A percentile compares a stretch with the other conserved stretches of the same genome.
phyloP scores from a whole-genome alignment of 2,113 vertebrate species.

The Tichodroma muraria region DNA sequence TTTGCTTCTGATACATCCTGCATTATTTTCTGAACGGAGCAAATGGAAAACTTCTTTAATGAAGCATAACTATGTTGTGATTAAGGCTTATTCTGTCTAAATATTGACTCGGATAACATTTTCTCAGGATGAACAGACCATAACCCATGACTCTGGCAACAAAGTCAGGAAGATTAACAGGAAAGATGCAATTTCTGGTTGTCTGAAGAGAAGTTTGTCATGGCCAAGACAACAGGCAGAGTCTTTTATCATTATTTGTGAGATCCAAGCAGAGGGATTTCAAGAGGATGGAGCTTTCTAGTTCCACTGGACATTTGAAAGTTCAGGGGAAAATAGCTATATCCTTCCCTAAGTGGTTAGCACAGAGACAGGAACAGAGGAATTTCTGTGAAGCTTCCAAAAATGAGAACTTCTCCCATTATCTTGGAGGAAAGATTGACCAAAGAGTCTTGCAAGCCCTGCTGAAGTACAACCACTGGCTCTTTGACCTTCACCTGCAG shows the following conservation, averaged over 20 bases:
- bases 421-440: background rate
- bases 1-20: slow-evolving; percentile 42
- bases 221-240: slow-evolving; percentile 12
- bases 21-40: slow-evolving; percentile 34
- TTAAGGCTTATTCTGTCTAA: slow-evolving; percentile 67
- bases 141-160: slow-evolving; percentile 56
- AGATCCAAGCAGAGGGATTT: background rate
- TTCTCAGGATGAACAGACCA: slow-evolving; percentile 46
- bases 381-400: background rate
- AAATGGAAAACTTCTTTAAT: slow-evolving; percentile 69
- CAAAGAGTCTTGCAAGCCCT: background rate
- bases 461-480: background rate
- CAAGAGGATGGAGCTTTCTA: background rate
- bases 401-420: background rate
- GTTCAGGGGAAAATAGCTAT: background rate
- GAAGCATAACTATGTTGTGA: slow-evolving; percentile 68
- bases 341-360: background rate
- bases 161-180: slow-evolving; percentile 58
- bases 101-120: slow-evolving; percentile 72
- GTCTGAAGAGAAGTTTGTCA: slow-evolving; percentile 47
- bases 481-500: slow-evolving; percentile 28
- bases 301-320: background rate
- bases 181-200: slow-evolving; percentile 41
- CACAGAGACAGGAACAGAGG: background rate
- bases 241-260: background rate